Evolutionary conservation across 2,113 vertebrate genomes (phyloP).

Genomic region (Pogonocichla stellata): DNA sequence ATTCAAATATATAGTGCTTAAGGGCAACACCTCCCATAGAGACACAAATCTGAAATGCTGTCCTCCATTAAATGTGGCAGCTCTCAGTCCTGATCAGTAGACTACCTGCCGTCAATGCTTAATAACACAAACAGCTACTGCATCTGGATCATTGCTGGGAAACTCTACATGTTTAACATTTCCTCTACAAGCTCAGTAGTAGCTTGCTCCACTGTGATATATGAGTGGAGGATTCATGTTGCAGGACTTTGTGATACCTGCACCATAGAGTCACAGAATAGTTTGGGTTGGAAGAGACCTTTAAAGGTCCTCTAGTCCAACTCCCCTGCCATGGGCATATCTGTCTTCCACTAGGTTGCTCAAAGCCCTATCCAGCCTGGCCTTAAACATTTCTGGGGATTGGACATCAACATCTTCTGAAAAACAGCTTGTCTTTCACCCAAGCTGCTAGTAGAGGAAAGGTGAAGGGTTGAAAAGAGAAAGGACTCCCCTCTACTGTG

Average conservation of each 20-base stretch:
- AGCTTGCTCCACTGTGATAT: background rate
- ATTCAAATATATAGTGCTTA: background rate
- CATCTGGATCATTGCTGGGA: background rate
- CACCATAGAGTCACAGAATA: background rate
- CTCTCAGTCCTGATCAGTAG: background rate
- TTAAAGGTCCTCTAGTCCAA: background rate
- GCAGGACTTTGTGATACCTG: background rate
- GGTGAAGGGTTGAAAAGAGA: background rate
- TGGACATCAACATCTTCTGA: background rate
- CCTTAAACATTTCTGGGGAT: background rate
- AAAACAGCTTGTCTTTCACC: background rate
- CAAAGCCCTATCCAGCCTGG: background rate
- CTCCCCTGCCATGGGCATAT: rapidly evolving
- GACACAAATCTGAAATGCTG: background rate
- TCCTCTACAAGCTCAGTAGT: background rate
- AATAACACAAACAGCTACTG: background rate
- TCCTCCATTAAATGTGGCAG: background rate
- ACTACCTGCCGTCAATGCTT: background rate
- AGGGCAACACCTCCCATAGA: background rate
- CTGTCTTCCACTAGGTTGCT: background rate
- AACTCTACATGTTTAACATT: background rate
- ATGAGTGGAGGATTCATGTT: background rate
- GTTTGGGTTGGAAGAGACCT: background rate
- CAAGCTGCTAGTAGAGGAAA: background rate
- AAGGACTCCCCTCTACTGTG: too few species aligned